Evolutionary conservation across 2,888 invertebrate genomes (phyloP).

Genomic region (Aromia moschata): DNA sequence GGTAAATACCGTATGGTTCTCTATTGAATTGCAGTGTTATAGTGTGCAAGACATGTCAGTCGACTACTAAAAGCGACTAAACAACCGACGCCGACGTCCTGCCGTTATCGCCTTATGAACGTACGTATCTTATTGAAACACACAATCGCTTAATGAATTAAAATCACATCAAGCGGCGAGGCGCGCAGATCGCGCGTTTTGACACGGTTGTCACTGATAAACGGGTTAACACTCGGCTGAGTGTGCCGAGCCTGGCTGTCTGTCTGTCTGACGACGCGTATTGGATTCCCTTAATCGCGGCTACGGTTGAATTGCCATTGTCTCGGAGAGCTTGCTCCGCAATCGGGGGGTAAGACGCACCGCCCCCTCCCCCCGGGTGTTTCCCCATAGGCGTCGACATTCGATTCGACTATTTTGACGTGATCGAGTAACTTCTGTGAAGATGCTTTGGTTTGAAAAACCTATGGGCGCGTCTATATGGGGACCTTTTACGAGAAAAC

Average conservation of each 20-base stretch:
- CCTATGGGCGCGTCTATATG: no score
- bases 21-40: no score
- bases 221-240: constrained; percentile 2
- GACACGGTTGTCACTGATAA: constrained; percentile 22
- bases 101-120: no score
- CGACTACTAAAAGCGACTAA: no score
- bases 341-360: constrained; percentile 13
- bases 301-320: constrained; percentile 29
- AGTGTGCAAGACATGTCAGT: no score
- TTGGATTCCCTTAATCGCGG: constrained; percentile 35
- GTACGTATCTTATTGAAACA: constrained; percentile 10
- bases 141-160: constrained; percentile 18
- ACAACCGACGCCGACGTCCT: no score
- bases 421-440: no score
- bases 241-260: constrained; percentile 21
- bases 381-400: no score
- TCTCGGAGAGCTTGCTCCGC: constrained; percentile 22
- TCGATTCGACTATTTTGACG: no score
- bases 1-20: no score
- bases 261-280: constrained; percentile 27
- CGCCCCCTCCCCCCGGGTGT: constrained; percentile 10
- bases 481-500: no score
- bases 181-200: constrained; percentile 12
- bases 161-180: constrained; percentile 7
- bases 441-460: no score